These are phyloP conservation scores for Sesamia nonagrioides DNA, from an alignment of 1,140 invertebrate species.

Conservation along the genomic window DNA sequence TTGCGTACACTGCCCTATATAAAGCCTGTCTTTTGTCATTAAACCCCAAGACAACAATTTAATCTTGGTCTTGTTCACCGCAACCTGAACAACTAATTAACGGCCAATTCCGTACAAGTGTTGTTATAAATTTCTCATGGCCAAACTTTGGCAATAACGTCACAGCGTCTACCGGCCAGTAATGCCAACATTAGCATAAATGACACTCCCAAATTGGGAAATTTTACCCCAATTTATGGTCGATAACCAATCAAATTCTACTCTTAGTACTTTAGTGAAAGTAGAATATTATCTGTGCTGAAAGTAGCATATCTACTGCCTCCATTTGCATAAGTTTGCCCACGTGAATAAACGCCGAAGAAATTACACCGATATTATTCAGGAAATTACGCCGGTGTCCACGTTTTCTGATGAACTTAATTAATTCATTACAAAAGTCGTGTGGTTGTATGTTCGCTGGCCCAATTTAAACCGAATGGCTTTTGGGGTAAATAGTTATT, in stretches of 20 bases:
- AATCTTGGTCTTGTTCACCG: not conserved
- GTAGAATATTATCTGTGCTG: no score
- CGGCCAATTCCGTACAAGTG: slow-evolving; percentile 37
- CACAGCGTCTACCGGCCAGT: slow-evolving; percentile 55
- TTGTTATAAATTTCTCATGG: slow-evolving; percentile 46
- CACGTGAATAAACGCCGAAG: no score
- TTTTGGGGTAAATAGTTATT: slow-evolving; percentile 64
- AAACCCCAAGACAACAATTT: slow-evolving; percentile 14
- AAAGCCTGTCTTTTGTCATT: not conserved
- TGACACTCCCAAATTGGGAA: slow-evolving; percentile 66
- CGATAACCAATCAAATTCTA: slow-evolving; percentile 61
- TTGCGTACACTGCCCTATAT: no score
- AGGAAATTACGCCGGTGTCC: slow-evolving; percentile 64
- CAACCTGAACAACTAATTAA: slow-evolving; percentile 26
- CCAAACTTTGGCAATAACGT: slow-evolving; percentile 60
- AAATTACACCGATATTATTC: no score
- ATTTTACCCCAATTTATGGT: slow-evolving; percentile 49
- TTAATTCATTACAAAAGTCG: slow-evolving; percentile 74
- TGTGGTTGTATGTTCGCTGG: slow-evolving; percentile 56
- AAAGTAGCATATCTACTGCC: no score
- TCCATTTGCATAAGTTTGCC: no score
- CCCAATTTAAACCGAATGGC: slow-evolving; percentile 61
- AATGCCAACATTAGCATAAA: slow-evolving; percentile 72
- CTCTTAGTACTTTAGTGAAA: no score
- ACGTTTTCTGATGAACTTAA: slow-evolving; percentile 61